Base-by-base conservation (phyloP, 2,888 invertebrate genomes). In the Drosophila subsilvestris region DNA sequence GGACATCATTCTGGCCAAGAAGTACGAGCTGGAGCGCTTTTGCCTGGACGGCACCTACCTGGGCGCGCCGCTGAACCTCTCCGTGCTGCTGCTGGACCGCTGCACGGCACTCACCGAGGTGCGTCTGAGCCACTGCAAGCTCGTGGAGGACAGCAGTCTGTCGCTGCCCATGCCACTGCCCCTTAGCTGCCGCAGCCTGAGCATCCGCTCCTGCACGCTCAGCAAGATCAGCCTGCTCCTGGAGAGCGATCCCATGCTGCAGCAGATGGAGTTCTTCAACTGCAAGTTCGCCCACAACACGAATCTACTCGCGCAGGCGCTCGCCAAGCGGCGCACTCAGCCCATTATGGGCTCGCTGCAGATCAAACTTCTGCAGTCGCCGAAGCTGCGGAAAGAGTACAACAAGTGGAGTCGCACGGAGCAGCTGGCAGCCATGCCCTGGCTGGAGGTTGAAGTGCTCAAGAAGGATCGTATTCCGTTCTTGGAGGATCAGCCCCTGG, bases 21-120 rank as follows among this genome's bases (percentile, higher is more conserved):
- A 63, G 18, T 44, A 17, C 8, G 42, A 69, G 7, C 22, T 81
- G 43, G 56, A 53, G 1, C 3, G 20, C 3, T 12, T 81, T 3
- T 47, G 48, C 27, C 22, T 82, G 0, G 79, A 81, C 48, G 81
- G 85, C 9, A 55, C 61, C 44, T 79, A 80, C 67, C 17, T 79
- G 14, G 17, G 32, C 6, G 2, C 14, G 0, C 54, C 69, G 0
- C 22, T 81, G 20, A 45, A 78, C 32, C 55, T 81, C 7, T 47
- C 67, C 2, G 1, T 43, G 44, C 29, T 81, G 3, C 44, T 66
- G 22, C 57, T 81, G 27, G 17, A 48, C 6, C 17, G 57, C 1
- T 85, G 81, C 45, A 72, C 75, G 20, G 74, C 76, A 0, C 49
- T 81, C 3, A 48, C 14, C 9, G 63, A 79, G 6, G 9, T 85